These are phyloP conservation scores for Pterophyllum scalare DNA, from an alignment of 2,113 vertebrate species.

Conservation along the genomic window DNA sequence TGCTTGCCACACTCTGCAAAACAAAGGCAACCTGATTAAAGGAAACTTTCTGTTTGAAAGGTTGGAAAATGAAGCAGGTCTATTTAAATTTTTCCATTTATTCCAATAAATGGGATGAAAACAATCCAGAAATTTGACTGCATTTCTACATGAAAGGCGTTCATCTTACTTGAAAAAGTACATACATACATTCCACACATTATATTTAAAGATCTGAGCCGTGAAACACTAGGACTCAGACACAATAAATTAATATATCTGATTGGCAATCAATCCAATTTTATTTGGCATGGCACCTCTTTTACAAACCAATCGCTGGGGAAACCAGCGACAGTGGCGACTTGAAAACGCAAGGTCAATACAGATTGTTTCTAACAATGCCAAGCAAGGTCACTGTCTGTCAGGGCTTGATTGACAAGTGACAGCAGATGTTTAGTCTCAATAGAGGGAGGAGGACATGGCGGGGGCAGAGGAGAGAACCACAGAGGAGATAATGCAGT, in stretches of 20 bases:
- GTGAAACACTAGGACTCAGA: not conserved
- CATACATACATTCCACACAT: not conserved
- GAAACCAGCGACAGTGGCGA: constrained; percentile 62
- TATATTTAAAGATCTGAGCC: not conserved
- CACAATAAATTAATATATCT: constrained; percentile 66
- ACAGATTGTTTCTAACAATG: constrained; percentile 67
- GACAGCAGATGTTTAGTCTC: constrained; percentile 69
- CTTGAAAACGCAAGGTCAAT: constrained; percentile 72
- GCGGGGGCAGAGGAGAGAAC: constrained; percentile 26
- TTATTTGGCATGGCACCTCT: constrained; percentile 65
- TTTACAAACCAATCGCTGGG: constrained; percentile 55
- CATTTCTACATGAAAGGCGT: not conserved
- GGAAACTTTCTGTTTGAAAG: not conserved
- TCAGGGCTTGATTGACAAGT: constrained; percentile 77
- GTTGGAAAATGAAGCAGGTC: not conserved
- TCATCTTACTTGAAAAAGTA: not conserved
- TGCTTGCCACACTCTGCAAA: constrained; percentile 13
- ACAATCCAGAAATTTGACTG: not conserved
- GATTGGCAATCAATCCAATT: constrained; percentile 62
- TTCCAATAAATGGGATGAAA: not conserved
- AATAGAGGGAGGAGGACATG: not conserved
- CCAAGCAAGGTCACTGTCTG: constrained; percentile 73
- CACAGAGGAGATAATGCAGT: constrained; percentile 62
- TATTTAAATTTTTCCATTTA: not conserved
- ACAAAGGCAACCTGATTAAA: constrained; percentile 3